Percentiles rank a stretch among this genome's conserved stretches.
Conservation (phyloP, 1,140 invertebrate genomes). For the Phortica variegata region DNA sequence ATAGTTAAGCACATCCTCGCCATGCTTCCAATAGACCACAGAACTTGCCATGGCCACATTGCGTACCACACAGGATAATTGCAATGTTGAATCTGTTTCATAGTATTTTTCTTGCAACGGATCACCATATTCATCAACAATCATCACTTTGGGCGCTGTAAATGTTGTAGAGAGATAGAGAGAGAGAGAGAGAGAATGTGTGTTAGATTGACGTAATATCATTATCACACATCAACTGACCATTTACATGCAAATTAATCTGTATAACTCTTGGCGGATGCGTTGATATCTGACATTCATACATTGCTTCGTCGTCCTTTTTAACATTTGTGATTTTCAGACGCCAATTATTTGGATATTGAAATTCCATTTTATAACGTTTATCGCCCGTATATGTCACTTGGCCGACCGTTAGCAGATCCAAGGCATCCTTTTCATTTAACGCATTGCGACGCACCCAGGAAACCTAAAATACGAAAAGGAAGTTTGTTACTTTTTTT, state of each 20-base stretch:
- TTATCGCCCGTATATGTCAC: slow-evolving; percentile 73
- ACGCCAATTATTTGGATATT: slow-evolving; percentile 77
- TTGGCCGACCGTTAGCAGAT: slow-evolving; percentile 69
- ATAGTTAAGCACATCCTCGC: slow-evolving; percentile 69
- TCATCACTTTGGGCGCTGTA: slow-evolving; percentile 72
- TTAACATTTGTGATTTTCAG: slow-evolving; percentile 69
- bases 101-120: slow-evolving; percentile 72
- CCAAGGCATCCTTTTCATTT: slow-evolving; percentile 62
- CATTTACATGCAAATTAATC: slow-evolving; percentile 71
- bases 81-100: slow-evolving; percentile 74
- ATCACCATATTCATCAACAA: slow-evolving; percentile 71
- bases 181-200: background rate
- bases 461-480: slow-evolving; percentile 62
- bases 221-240: slow-evolving; percentile 58
- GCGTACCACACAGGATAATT: slow-evolving; percentile 70
- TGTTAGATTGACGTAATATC: background rate
- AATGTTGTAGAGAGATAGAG: background rate
- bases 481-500: too few relatives aligned
- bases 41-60: slow-evolving; percentile 69
- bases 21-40: slow-evolving; percentile 71
- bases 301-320: slow-evolving; percentile 71
- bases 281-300: slow-evolving; percentile 77
- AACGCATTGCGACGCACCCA: slow-evolving; percentile 69
- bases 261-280: slow-evolving; percentile 73
- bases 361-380: slow-evolving; percentile 71